phyloP scores from a whole-genome alignment of 1,140 invertebrate genomes.

The Diachasmimorpha longicaudata region DNA sequence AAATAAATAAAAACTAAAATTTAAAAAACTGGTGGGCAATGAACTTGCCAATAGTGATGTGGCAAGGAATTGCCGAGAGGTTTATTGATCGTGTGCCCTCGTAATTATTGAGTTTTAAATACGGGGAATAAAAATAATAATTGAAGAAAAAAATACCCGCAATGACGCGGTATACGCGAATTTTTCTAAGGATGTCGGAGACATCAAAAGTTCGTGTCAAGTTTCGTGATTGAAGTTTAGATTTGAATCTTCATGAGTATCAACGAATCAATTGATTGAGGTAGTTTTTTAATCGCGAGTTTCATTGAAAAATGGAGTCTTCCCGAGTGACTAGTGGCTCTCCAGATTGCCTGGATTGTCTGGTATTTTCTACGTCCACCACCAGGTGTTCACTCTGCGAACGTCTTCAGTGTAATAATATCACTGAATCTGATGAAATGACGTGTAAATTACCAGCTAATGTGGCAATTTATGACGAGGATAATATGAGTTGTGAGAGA shows the following conservation, averaged over 20 bases:
- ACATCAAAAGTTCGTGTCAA: not conserved
- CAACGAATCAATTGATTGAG: not conserved
- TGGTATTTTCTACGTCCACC: not conserved
- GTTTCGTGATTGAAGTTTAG: not conserved
- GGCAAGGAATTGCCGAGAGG: not conserved
- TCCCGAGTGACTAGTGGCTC: not conserved
- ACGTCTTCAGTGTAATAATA: conserved; percentile 10
- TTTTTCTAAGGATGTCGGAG: not conserved
- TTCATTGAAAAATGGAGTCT: not conserved
- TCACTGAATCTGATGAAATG: not conserved
- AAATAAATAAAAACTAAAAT: no score
- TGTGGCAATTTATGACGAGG: not conserved
- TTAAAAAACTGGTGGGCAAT: not conserved
- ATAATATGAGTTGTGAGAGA: not conserved
- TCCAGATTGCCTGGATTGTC: conserved; percentile 7
- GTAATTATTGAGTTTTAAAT: not conserved
- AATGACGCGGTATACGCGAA: not conserved
- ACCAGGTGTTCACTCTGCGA: conserved; percentile 15
- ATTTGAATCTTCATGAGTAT: not conserved
- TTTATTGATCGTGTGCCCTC: not conserved
- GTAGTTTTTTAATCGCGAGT: not conserved
- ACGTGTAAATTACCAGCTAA: not conserved
- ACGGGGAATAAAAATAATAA: not conserved
- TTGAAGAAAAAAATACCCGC: not conserved
- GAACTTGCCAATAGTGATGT: not conserved